A percentile compares a stretch with the other conserved stretches of the same genome.
phyloP scores from a whole-genome alignment of 2,888 invertebrate genomes.

The Eristalis pertinax region DNA sequence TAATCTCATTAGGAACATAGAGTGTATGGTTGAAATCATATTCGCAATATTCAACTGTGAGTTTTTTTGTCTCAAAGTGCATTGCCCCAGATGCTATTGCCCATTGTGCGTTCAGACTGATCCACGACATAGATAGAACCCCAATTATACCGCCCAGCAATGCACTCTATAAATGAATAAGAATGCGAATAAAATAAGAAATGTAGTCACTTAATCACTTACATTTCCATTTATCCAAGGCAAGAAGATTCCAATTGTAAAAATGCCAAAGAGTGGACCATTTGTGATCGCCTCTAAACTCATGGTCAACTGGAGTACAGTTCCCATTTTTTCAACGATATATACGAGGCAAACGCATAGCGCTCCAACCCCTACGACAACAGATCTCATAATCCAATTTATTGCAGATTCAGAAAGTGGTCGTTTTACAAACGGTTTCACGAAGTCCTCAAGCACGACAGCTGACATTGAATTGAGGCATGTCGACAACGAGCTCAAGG shows the following conservation, averaged over 20 bases:
- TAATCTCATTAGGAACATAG: constrained; percentile 71
- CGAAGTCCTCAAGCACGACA: constrained; percentile 88
- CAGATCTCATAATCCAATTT: constrained; percentile 86
- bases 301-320: constrained; percentile 86
- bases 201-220: constrained; percentile 69
- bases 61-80: constrained; percentile 85
- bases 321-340: constrained; percentile 89
- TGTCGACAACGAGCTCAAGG: constrained; percentile 90
- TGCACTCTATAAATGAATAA: constrained; percentile 82
- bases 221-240: constrained; percentile 87
- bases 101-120: constrained; percentile 85
- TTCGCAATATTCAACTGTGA: constrained; percentile 85
- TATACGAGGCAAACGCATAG: constrained; percentile 87
- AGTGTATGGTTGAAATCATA: constrained; percentile 83
- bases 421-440: constrained; percentile 84
- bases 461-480: constrained; percentile 90
- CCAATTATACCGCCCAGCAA: constrained; percentile 84
- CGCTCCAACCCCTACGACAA: constrained; percentile 87
- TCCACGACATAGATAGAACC: constrained; percentile 84
- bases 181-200: not conserved
- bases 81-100: constrained; percentile 85
- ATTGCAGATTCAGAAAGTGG: constrained; percentile 83
- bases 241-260: constrained; percentile 86
- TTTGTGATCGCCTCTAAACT: constrained; percentile 87
- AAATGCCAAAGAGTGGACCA: constrained; percentile 86